These are phyloP conservation scores for Nycticorax nycticorax DNA, from an alignment of 2,113 vertebrate species.

Conservation along the genomic window DNA sequence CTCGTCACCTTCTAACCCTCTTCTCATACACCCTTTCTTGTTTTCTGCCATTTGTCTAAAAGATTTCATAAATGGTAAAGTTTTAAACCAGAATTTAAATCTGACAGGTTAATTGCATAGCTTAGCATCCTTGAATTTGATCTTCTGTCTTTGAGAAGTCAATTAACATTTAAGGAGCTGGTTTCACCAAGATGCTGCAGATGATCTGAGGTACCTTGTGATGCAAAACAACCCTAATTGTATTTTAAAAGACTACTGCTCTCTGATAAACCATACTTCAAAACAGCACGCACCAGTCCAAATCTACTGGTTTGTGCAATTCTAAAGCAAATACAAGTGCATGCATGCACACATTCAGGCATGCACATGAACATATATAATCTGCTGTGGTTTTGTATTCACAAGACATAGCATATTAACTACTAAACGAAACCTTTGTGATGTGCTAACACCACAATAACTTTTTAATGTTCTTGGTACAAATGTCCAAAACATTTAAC, in stretches of 20 bases:
- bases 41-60: not conserved
- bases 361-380: not conserved
- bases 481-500: not conserved
- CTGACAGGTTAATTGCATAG: not conserved
- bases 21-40: not conserved
- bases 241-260: not conserved
- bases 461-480: not conserved
- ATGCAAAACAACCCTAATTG: not conserved
- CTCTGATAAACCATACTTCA: not conserved
- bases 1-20: not conserved
- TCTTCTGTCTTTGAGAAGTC: not conserved
- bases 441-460: not conserved
- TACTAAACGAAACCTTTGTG: not conserved
- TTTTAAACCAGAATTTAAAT: not conserved
- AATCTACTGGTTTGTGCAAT: not conserved
- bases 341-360: not conserved
- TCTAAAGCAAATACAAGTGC: not conserved
- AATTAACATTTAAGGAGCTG: constrained; percentile 4
- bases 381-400: not conserved
- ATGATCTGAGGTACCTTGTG: not conserved
- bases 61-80: not conserved
- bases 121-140: not conserved
- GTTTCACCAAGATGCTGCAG: not conserved
- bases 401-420: not conserved
- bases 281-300: not conserved